A percentile compares a stretch with the other conserved stretches of the same genome.
These are phyloP conservation scores for Antechinus flavipes DNA, from an alignment of 2,113 vertebrate genomes.

Conservation along the genomic window DNA sequence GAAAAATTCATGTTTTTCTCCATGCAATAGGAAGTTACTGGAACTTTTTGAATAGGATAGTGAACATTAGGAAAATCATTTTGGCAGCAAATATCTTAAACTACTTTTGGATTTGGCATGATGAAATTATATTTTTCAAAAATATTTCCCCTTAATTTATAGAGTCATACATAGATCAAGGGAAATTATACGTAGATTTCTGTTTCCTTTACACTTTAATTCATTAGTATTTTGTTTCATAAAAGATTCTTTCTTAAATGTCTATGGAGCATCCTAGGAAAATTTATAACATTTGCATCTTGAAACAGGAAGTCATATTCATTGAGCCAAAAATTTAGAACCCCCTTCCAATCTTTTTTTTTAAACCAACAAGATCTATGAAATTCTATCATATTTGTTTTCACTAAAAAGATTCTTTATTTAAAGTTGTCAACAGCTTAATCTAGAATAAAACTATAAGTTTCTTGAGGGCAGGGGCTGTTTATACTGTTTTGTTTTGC, in stretches of 20 bases:
- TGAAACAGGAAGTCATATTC: conserved; percentile 44
- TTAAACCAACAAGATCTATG: conserved; percentile 45
- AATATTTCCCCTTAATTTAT: conserved; percentile 51
- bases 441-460: background rate
- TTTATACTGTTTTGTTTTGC: background rate
- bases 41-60: background rate
- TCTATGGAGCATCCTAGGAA: background rate
- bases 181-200: conserved; percentile 48
- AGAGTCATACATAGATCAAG: conserved; percentile 36
- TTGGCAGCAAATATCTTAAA: conserved; percentile 46
- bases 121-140: conserved; percentile 50
- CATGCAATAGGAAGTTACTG: background rate
- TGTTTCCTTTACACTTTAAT: conserved; percentile 53
- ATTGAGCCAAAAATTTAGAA: conserved; percentile 52
- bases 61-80: background rate
- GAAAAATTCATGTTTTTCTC: background rate
- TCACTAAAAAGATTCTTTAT: conserved; percentile 38
- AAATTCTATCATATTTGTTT: conserved; percentile 58
- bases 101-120: conserved; percentile 47
- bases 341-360: background rate
- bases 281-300: conserved; percentile 37
- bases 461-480: background rate
- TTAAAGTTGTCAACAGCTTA: conserved; percentile 35
- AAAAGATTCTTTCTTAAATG: background rate
- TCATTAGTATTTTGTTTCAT: conserved; percentile 42